Evolutionary conservation across 2,113 vertebrate genomes (phyloP).

Genomic region (Misgurnus anguillicaudatus): DNA sequence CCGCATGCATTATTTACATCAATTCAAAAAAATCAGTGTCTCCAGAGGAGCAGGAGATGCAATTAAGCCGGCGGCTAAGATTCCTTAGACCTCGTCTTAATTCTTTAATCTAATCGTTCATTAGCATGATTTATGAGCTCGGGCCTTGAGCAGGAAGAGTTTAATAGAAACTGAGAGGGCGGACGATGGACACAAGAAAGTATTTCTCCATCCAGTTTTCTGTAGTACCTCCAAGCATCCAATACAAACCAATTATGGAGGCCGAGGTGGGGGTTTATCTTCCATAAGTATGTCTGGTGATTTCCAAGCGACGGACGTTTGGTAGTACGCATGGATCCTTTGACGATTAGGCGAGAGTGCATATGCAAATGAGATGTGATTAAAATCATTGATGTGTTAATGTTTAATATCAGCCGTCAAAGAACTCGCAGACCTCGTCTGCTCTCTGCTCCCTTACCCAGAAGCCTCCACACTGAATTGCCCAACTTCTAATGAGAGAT

Average conservation of each 20-base stretch:
- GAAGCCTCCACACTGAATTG: slow-evolving; percentile 13
- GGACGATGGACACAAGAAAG: not conserved
- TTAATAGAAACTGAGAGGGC: not conserved
- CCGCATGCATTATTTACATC: slow-evolving; percentile 5
- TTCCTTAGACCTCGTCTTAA: not conserved
- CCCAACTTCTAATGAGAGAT: slow-evolving; percentile 63
- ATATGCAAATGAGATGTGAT: slow-evolving; percentile 65
- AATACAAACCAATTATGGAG: not conserved
- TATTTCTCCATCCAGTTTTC: not conserved
- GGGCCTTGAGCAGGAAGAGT: not conserved
- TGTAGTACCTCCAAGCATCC: not conserved
- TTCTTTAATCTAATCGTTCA: not conserved
- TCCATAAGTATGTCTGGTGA: not conserved
- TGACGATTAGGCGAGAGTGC: slow-evolving; percentile 51
- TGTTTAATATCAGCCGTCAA: slow-evolving; percentile 66
- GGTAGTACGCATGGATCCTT: slow-evolving; percentile 7
- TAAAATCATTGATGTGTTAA: slow-evolving; percentile 69
- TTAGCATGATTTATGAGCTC: not conserved
- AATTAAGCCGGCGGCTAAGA: not conserved
- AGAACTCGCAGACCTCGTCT: slow-evolving; percentile 44
- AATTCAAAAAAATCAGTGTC: not conserved
- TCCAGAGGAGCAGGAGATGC: not conserved
- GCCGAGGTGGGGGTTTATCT: not conserved
- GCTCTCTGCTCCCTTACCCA: not conserved
- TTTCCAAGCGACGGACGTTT: not conserved